Evolutionary conservation across 2,797 vertebrate species (phyloP).

Genomic region (Hydrophis major): DNA sequence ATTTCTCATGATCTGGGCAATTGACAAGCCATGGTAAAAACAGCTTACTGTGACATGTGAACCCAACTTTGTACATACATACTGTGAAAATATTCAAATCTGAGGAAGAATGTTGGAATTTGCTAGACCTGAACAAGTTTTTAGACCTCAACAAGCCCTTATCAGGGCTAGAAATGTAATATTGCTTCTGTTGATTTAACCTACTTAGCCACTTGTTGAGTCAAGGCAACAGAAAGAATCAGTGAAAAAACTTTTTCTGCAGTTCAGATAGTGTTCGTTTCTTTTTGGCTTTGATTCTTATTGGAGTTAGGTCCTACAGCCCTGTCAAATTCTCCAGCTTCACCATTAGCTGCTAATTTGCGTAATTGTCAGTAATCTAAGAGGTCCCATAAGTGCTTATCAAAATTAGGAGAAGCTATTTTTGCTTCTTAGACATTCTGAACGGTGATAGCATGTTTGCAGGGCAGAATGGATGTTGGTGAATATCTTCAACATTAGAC

Average conservation of each 20-base stretch:
- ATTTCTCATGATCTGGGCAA: neutral
- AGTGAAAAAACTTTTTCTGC: neutral
- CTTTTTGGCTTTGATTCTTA: neutral
- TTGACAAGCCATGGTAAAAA: neutral
- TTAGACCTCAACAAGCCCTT: neutral
- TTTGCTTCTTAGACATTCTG: neutral
- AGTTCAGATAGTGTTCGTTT: neutral
- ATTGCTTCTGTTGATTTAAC: neutral
- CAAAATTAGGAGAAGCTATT: neutral
- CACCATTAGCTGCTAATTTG: neutral
- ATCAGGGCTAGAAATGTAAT: neutral
- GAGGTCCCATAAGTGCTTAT: neutral
- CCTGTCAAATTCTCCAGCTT: neutral
- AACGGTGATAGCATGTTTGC: neutral
- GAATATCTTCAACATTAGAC: neutral
- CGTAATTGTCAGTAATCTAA: neutral
- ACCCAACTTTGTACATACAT: neutral
- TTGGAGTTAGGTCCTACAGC: neutral
- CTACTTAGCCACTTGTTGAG: neutral
- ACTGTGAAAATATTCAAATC: neutral
- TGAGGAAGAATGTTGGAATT: neutral
- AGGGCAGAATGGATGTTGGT: neutral
- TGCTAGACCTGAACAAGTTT: neutral
- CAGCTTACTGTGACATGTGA: neutral
- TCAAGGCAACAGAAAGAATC: neutral